These are phyloP conservation scores for Prionailurus bengalensis DNA, from an alignment of 2,113 vertebrate genomes.

Conservation along the genomic window DNA sequence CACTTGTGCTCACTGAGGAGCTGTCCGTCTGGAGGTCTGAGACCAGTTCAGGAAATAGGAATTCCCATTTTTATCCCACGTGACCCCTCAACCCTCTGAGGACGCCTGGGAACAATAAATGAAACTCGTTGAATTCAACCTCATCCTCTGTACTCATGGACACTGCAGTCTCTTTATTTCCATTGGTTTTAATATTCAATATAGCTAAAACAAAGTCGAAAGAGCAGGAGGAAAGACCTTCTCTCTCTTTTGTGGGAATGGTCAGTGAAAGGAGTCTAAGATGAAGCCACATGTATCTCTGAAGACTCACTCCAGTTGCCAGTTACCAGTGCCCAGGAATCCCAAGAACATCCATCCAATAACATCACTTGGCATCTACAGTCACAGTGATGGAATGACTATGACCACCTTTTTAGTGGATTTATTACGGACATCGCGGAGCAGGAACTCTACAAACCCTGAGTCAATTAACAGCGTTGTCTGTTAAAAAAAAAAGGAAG, in stretches of 20 bases:
- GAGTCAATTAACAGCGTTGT: background rate
- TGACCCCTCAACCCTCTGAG: background rate
- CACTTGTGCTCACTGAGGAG: background rate
- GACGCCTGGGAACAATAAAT: background rate
- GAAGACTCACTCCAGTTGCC: background rate
- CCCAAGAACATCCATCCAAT: fast-evolving
- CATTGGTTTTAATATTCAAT: background rate
- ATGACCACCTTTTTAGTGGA: background rate
- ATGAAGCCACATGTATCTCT: background rate
- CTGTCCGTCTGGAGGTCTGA: background rate
- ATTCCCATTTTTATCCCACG: background rate
- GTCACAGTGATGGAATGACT: background rate
- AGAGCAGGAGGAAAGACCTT: background rate
- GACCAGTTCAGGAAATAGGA: background rate
- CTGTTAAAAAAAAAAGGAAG: background rate
- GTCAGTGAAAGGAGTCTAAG: background rate
- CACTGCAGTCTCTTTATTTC: background rate
- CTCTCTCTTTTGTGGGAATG: background rate
- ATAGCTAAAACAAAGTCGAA: background rate
- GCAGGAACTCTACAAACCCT: background rate
- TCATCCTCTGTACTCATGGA: background rate
- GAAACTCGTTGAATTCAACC: background rate
- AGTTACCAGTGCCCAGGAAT: background rate
- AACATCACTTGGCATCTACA: background rate
- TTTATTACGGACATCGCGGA: background rate